Base-by-base conservation (phyloP, 1,140 invertebrate genomes). In the Coenobita brevimanus region DNA sequence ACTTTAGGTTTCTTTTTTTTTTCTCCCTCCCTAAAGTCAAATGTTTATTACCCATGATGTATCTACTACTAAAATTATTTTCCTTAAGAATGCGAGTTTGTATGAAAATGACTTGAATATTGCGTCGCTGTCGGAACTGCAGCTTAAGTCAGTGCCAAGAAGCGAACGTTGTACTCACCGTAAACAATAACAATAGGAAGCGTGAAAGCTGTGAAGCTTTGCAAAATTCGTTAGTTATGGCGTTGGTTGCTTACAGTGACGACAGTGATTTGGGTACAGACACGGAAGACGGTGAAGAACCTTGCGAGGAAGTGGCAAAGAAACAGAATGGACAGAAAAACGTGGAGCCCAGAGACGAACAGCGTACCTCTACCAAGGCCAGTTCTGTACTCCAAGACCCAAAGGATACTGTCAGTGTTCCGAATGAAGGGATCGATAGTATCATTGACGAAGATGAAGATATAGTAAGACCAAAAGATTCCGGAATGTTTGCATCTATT, bases 231-330 rank as follows among this genome's bases (percentile, higher is more conserved):
- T 50, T 69, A 30, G 15, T 41, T 24, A 87, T 87, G 84, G 84
- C 84, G 1, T 64, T 87, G 33, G 84, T 87, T 27, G 84, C 84
- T 17, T 87, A 87, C 46, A 87, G 84, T 60, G 84, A 87, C 30
- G 76, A 87, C 50, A 87, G 84, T 73, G 84, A 87, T 36, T 24
- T 87, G 17, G 84, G 76, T 8, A 87, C 46, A n/a, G 84, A 87
- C 76, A 80, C 84, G 4, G 84, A 87, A 50, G 84, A 80, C n/a
- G 76, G 24, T 2, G 84, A 87, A 38, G 57, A 87, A 36, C 1
- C 41, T 57, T 30, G 36, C n/a, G 64, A 73, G 21, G n/a, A 4
- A 6, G 46, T 17, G 6, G 6, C 46, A 50, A 50, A 50, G 17
- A 50, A 6, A 17, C 46, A 50, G 46, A 50, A 50, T 50, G 17